Base-by-base conservation (phyloP, 1,140 invertebrate species). In the Rhynchophorus ferrugineus region DNA sequence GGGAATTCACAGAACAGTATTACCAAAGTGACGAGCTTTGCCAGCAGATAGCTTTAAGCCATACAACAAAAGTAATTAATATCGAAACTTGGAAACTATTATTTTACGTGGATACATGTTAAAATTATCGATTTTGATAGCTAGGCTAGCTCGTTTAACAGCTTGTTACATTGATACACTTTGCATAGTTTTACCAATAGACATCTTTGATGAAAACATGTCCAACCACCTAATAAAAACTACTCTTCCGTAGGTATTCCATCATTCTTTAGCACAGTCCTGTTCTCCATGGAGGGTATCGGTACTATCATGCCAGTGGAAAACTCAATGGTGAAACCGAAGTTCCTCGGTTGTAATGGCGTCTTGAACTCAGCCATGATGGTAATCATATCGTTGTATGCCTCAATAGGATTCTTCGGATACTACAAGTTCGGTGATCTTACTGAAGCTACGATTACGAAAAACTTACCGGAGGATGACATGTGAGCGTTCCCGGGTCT, bases 251-350 rank as follows among this genome's bases (percentile, higher is more conserved):
- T 18, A 35, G 22, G 47, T 3, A 47, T 61, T 59, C 83, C 83
- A 0, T 69, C 79, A 16, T 85, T 84, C 35, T 49, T 57, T 11
- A 57, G 56, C 49, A 89, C 85, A 14, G 84, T 86, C 0, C 77
- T 88, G 39, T 88, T 87, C 61, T 84, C 85, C 9, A 87, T 88
- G 75, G 85, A 87, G 69, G 56, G 56, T 8, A 87, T 89, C 49
- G 85, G 85, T 39, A 83, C 83, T n/a, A 84, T 93, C 13, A 81
- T 95, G 74, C 91, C 91, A 0, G 79, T 95, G 35, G 89, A 93
- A 69, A 92, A 92, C 64, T 85, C 83, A 8, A 93, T 95, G 89
- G 75, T 73, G 82, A 35, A 29, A 3, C 66, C 82, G 44, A 80
- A 82, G 33, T 92, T 94, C 65, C 71, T 85, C 0, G 87, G 88